A percentile compares a stretch with the other conserved stretches of the same genome.
These are phyloP conservation scores for Aspidiotus destructor DNA, from an alignment of 2,888 invertebrate species.

Conservation along the genomic window DNA sequence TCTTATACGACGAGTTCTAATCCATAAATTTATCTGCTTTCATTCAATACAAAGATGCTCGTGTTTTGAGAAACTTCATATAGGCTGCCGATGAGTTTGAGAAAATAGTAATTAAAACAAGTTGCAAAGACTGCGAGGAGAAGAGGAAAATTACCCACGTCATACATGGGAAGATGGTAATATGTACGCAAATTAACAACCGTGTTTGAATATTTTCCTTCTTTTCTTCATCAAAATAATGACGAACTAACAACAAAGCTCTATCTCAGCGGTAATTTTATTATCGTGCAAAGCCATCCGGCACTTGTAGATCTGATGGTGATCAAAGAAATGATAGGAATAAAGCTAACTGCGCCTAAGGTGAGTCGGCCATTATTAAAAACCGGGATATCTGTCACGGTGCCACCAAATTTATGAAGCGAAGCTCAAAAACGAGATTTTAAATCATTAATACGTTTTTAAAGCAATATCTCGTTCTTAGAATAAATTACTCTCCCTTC, in stretches of 20 bases:
- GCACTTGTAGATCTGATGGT: constrained; percentile 16
- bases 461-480: constrained; percentile 29
- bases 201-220: constrained; percentile 7
- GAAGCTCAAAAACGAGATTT: constrained; percentile 34
- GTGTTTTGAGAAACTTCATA: too few species aligned
- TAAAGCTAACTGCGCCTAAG: constrained; percentile 28
- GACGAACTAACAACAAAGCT: constrained; percentile 9
- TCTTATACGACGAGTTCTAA: too few species aligned
- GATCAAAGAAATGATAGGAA: constrained; percentile 29
- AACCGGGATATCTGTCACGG: constrained; percentile 33
- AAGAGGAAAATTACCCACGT: not conserved
- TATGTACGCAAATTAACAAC: constrained; percentile 11
- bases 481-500: constrained; percentile 27
- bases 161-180: not conserved
- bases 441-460: constrained; percentile 33
- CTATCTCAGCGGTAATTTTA: constrained; percentile 11
- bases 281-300: constrained; percentile 8
- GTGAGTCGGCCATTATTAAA: constrained; percentile 33
- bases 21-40: too few species aligned
- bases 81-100: too few species aligned
- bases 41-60: too few species aligned
- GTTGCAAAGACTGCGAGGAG: constrained; percentile 2
- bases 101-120: constrained; percentile 1
- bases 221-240: constrained; percentile 14
- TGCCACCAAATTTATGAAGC: constrained; percentile 34